Percentiles rank a stretch among this genome's conserved stretches.
Conservation (phyloP, 2,113 vertebrate species). For the Donacobius atricapilla region DNA sequence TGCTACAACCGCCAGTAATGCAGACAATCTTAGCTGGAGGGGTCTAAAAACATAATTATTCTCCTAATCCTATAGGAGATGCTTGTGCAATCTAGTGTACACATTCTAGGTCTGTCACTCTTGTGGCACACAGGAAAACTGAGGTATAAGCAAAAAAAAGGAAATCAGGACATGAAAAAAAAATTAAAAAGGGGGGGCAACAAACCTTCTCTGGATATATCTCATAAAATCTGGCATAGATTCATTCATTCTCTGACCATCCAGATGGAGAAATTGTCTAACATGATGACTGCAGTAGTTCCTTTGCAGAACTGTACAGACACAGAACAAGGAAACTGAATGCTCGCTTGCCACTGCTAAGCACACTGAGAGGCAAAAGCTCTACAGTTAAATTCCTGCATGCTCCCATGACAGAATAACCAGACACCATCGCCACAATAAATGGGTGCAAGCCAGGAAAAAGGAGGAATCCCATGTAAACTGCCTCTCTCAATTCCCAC, state of each 20-base stretch:
- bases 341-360: background rate
- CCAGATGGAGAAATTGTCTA: background rate
- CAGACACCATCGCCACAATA: background rate
- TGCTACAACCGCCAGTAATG: background rate
- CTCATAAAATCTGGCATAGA: background rate
- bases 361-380: background rate
- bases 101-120: background rate
- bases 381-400: background rate
- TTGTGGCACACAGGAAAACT: background rate
- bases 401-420: background rate
- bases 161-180: background rate
- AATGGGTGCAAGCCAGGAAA: background rate
- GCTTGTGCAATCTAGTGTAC: background rate
- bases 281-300: fast-evolving
- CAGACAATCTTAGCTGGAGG: background rate
- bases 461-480: background rate
- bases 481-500: background rate
- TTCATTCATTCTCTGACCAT: background rate
- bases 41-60: conserved; percentile 11
- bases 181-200: background rate
- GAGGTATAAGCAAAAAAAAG: background rate
- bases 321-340: background rate
- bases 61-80: background rate
- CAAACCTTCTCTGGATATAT: background rate
- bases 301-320: background rate